Percentiles rank a stretch among this genome's conserved stretches.
phyloP scores from a whole-genome alignment of 2,797 vertebrate genomes.

The Coracias cyanogaster region DNA sequence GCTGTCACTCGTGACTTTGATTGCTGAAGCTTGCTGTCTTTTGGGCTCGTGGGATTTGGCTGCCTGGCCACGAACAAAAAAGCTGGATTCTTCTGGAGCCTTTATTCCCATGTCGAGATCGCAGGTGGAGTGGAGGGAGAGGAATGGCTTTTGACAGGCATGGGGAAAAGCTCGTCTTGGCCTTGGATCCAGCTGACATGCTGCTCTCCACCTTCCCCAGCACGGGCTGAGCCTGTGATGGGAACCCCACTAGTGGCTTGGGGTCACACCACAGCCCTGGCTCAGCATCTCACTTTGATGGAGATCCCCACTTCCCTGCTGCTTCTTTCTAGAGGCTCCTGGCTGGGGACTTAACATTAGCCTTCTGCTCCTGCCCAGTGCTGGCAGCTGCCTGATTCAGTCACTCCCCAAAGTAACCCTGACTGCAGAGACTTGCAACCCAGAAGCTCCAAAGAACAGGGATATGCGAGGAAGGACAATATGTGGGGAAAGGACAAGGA shows the following conservation, averaged over 20 bases:
- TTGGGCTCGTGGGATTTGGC: not conserved
- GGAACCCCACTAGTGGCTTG: not conserved
- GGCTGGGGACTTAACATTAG: rapidly evolving
- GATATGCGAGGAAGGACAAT: not conserved
- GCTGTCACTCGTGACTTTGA: conserved; percentile 21
- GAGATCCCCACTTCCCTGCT: not conserved
- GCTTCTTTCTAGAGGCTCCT: not conserved
- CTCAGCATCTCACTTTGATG: not conserved
- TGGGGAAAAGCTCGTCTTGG: not conserved
- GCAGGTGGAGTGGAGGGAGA: not conserved
- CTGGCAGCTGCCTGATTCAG: not conserved
- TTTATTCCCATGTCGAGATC: conserved; percentile 35
- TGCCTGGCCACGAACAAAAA: conserved; percentile 16
- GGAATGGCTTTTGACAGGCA: conserved; percentile 27
- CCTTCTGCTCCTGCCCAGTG: not conserved
- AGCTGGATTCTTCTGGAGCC: conserved; percentile 11
- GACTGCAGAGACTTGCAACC: not conserved
- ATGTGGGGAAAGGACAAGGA: rapidly evolving
- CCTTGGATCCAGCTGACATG: not conserved
- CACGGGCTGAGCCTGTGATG: not conserved
- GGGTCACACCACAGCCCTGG: not conserved
- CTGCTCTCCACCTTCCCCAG: not conserved
- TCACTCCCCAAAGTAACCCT: not conserved
- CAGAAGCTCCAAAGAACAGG: not conserved
- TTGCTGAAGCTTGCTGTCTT: conserved; percentile 49